phyloP scores from a whole-genome alignment of 2,797 vertebrate species.

The Syngnathus acus region DNA sequence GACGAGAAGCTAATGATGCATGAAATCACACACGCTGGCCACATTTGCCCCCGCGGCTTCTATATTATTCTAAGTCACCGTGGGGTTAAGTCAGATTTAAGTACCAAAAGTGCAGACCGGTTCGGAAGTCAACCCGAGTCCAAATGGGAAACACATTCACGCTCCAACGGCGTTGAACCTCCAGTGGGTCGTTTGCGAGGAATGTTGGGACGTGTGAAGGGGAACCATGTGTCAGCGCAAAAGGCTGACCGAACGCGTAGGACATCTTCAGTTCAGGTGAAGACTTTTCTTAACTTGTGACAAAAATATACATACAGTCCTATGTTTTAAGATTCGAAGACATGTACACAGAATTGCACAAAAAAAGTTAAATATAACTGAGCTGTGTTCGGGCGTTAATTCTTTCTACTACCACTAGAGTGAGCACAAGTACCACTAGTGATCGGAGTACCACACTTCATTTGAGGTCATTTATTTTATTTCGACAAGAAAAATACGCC shows the following conservation, averaged over 20 bases:
- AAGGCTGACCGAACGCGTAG: conserved; percentile 18
- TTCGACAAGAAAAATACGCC: neutral
- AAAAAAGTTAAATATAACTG: too few relatives aligned
- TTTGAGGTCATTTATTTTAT: neutral
- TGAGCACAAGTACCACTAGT: too few relatives aligned
- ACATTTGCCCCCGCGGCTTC: conserved; percentile 21
- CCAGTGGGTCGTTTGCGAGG: conserved; percentile 48
- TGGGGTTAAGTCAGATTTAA: conserved; percentile 17
- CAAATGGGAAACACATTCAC: conserved; percentile 56
- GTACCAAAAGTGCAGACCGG: neutral
- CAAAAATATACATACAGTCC: too few relatives aligned
- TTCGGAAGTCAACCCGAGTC: conserved; percentile 16
- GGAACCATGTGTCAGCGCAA: conserved; percentile 48
- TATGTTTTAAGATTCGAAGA: too few relatives aligned
- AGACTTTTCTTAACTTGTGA: neutral
- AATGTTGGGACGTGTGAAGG: conserved; percentile 45
- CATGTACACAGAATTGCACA: too few relatives aligned
- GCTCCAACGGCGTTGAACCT: conserved; percentile 41
- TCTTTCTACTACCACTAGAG: too few relatives aligned
- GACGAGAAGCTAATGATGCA: conserved; percentile 31
- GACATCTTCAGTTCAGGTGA: conserved; percentile 29
- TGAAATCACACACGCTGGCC: conserved; percentile 36
- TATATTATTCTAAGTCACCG: conserved; percentile 21
- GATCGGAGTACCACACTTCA: too few relatives aligned
- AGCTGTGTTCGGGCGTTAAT: neutral